Evolutionary conservation across 1,140 invertebrate species (phyloP), one percentile per base, ranked within the genome.

Genomic region (Helicorthomorpha holstii): DNA sequence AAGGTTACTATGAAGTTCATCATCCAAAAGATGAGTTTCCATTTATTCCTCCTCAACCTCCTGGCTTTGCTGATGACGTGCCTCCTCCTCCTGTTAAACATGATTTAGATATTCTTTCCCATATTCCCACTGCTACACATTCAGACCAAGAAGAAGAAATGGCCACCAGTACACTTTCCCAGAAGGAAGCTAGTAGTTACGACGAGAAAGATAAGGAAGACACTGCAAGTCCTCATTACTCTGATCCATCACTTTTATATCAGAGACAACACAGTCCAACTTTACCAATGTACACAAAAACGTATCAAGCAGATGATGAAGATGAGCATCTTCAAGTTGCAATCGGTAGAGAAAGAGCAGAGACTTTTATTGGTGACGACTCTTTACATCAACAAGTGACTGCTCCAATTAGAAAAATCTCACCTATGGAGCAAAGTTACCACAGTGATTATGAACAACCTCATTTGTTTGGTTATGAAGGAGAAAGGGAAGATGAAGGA

Each of bases 1-100:
- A 50, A 10, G 49, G 49, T 16, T 50, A 50, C 29, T 50, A 50
- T 22, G 49, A 50, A 50, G 46, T 48, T 27, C 46, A 21, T 23
- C 4, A 7, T 10, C 23, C 29, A 7, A 34, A 34, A 34, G 29
- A 7, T 34, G 29, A 34, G 16, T 7, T 34, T 7, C 7, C 7
- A 7, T 7, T 7, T 7, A 34, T 16, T 7, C 7, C 29, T 34
- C 7, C 7, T 7, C 29, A 16, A 16, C 7, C 16, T 7, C 7
- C 7, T 34, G 16, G 16, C 7, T 7, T 16, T 7, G 29, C 29
- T 34, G 29, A 34, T 7, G 7, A 16, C 7, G 16, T 16, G 29
- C 29, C 29, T 7, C 7, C 16, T 16, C 7, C 29, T 16, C 4
- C 44, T 22, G 4, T 7, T 25, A 22, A 7, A 12, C 7, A 4